Evolutionary conservation across 1,140 invertebrate genomes (phyloP).

Genomic region (Zaprionus kolodkinae): DNA sequence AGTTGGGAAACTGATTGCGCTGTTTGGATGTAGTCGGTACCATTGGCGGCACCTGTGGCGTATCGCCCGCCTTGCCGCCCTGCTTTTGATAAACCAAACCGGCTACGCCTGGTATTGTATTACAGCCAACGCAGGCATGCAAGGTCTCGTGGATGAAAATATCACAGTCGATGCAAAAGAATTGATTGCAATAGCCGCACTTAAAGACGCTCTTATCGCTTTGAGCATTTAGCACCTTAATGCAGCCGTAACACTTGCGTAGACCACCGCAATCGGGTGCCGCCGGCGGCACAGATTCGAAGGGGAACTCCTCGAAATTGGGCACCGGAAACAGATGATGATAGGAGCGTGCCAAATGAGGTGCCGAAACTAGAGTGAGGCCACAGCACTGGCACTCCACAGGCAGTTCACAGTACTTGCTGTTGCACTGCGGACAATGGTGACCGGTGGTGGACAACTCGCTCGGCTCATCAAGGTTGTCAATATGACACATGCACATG

Average conservation of each 20-base stretch:
- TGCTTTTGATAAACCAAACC: conserved; percentile 68
- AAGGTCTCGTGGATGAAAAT: conserved; percentile 96
- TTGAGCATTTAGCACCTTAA: conserved; percentile 87
- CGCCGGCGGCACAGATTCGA: conserved; percentile 85
- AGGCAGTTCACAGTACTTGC: conserved; percentile 98
- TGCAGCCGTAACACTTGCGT: conserved; percentile 88
- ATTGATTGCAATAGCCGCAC: conserved; percentile 91
- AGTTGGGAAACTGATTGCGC: conserved; percentile 49
- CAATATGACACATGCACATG: conserved; percentile 95
- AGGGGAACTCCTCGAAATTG: conserved; percentile 90
- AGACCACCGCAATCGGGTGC: conserved; percentile 44
- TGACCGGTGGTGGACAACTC: conserved; percentile 92
- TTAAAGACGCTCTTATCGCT: conserved; percentile 91
- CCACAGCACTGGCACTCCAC: conserved; percentile 98
- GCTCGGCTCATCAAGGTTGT: conserved; percentile 88
- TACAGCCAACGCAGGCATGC: conserved; percentile 97
- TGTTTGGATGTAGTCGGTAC: conserved; percentile 52
- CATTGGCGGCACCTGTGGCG: conserved; percentile 11
- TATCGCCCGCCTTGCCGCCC: conserved; percentile 34
- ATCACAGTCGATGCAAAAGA: conserved; percentile 97
- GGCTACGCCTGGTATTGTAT: conserved; percentile 84
- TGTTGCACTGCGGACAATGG: conserved; percentile 97
- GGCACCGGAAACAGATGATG: conserved; percentile 98
- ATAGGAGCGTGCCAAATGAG: conserved; percentile 98
- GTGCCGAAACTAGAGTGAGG: conserved; percentile 97